Conservation (phyloP, 2,888 invertebrate genomes). For the Yponomeuta cagnagella region DNA sequence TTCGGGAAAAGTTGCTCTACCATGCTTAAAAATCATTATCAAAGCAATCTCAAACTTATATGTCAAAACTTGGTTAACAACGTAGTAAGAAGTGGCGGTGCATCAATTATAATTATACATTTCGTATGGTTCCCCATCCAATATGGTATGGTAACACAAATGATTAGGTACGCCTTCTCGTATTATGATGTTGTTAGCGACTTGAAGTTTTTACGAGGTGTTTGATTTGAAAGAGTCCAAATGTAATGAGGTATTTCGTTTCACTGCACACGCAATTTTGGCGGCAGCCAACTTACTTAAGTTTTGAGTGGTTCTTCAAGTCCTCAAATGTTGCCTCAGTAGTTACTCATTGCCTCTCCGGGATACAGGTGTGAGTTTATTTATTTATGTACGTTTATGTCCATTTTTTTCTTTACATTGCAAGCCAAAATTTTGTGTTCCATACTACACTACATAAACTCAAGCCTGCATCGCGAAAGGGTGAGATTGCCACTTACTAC, state of each 20-base stretch:
- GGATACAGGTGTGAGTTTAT: background rate
- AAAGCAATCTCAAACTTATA: background rate
- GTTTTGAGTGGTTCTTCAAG: background rate
- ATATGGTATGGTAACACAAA: slow-evolving; percentile 49
- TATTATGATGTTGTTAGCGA: slow-evolving; percentile 62
- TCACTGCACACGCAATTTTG: slow-evolving; percentile 17
- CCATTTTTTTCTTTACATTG: background rate
- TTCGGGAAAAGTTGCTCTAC: no score
- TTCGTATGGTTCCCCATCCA: slow-evolving; percentile 63
- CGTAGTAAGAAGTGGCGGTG: background rate
- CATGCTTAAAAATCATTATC: background rate
- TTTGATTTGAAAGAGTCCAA: slow-evolving; percentile 52
- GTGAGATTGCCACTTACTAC: no score
- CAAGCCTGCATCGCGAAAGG: no score
- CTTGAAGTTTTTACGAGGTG: slow-evolving; percentile 44
- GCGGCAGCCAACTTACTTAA: background rate
- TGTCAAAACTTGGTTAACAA: slow-evolving; percentile 2
- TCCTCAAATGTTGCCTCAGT: no score
- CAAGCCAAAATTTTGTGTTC: no score
- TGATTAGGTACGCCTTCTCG: slow-evolving; percentile 62
- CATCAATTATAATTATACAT: slow-evolving; percentile 59
- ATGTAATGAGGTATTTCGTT: slow-evolving; percentile 34
- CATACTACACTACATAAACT: no score
- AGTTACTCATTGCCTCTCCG: background rate
- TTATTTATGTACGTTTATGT: background rate